Evolutionary conservation across 2,888 invertebrate genomes (phyloP).

Genomic region (Selenia dentaria): DNA sequence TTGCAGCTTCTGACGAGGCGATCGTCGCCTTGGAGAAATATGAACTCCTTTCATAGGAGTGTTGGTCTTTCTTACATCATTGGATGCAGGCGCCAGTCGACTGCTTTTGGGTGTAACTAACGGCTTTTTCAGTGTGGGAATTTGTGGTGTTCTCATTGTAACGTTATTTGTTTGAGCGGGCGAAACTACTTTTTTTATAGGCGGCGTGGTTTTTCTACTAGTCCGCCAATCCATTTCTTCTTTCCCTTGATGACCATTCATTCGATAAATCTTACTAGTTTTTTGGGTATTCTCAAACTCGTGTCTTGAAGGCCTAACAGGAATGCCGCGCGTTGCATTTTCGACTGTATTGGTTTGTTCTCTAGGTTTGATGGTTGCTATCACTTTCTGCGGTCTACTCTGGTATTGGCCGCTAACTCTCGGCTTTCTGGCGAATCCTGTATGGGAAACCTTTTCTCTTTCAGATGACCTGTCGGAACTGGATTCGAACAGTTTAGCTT

Average conservation of each 20-base stretch:
- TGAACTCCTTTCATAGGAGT: slow-evolving; percentile 85
- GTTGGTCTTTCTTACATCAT: slow-evolving; percentile 73
- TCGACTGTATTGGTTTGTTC: slow-evolving; percentile 40
- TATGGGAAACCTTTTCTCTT: slow-evolving; percentile 53
- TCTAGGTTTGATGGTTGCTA: slow-evolving; percentile 59
- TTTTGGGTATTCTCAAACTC: slow-evolving; percentile 27
- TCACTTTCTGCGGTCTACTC: slow-evolving; percentile 51
- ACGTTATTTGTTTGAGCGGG: slow-evolving; percentile 52
- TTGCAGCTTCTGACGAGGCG: slow-evolving; percentile 65
- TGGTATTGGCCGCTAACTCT: slow-evolving; percentile 58
- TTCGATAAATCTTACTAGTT: slow-evolving; percentile 39
- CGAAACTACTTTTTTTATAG: slow-evolving; percentile 60
- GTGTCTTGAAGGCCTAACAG: slow-evolving; percentile 42
- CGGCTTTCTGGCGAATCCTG: slow-evolving; percentile 74
- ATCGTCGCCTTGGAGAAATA: slow-evolving; percentile 70
- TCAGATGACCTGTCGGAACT: slow-evolving; percentile 80
- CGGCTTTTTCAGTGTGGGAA: slow-evolving; percentile 85
- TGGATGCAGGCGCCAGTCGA: slow-evolving; percentile 67
- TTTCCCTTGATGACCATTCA: slow-evolving; percentile 43
- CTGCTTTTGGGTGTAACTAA: slow-evolving; percentile 83
- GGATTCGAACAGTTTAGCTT: slow-evolving; percentile 90
- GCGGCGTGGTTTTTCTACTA: slow-evolving; percentile 59
- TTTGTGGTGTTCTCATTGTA: slow-evolving; percentile 57
- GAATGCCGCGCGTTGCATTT: slow-evolving; percentile 42
- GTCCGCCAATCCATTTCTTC: slow-evolving; percentile 56